Percentiles rank a stretch among this genome's conserved stretches.
Conservation (phyloP, 2,888 invertebrate genomes). For the Drosophila rellima region DNA sequence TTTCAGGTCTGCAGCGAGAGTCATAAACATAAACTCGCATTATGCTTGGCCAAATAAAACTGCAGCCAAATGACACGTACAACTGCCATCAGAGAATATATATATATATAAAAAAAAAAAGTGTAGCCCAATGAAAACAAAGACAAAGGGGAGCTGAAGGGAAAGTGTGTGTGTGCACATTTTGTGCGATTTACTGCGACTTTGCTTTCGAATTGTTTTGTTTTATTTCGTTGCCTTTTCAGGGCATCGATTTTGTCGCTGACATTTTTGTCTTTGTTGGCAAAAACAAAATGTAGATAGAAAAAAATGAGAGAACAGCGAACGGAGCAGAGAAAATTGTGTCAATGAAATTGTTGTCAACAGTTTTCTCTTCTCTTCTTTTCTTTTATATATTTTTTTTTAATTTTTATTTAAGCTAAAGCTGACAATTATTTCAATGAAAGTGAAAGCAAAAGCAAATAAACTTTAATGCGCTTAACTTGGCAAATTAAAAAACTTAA, state of each 20-base stretch:
- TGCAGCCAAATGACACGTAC: constrained; percentile 79
- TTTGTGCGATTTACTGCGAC: constrained; percentile 70
- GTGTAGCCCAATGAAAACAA: not conserved
- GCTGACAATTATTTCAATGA: constrained; percentile 42
- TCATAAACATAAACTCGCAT: constrained; percentile 75
- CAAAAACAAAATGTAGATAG: constrained; percentile 9
- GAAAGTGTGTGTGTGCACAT: constrained; percentile 36
- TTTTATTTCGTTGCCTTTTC: constrained; percentile 71
- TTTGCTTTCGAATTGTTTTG: constrained; percentile 68
- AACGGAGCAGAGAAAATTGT: constrained; percentile 47
- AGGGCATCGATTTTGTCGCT: constrained; percentile 77
- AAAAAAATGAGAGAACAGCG: constrained; percentile 3
- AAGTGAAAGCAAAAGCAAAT: constrained; percentile 19
- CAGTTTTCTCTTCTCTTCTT: constrained; percentile 55
- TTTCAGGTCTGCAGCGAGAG: constrained; percentile 23
- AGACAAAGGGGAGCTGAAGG: not conserved
- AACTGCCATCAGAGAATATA: constrained; percentile 39
- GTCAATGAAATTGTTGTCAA: constrained; percentile 73
- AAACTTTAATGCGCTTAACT: constrained; percentile 46
- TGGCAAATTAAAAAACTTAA: constrained; percentile 10
- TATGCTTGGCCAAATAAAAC: constrained; percentile 72
- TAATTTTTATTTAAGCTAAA: constrained; percentile 28
- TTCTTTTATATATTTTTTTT: not conserved
- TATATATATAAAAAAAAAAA: not conserved
- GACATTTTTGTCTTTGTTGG: constrained; percentile 58